Evolutionary conservation across 2,113 vertebrate genomes (phyloP), one percentile per base, ranked within the genome.

Genomic region (Urocolius indicus): DNA sequence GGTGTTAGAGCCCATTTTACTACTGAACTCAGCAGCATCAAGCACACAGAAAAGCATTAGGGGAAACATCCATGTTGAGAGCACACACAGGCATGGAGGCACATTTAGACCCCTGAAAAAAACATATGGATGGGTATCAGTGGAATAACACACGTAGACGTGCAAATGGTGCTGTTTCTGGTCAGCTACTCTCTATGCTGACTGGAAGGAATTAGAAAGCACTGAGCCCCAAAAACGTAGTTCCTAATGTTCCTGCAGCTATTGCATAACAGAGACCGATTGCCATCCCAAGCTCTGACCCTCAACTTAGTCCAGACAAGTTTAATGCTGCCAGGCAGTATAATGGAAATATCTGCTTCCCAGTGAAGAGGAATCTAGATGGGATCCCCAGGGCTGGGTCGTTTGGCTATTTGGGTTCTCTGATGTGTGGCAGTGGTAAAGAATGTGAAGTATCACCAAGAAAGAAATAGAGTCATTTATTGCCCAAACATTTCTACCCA

Each of bases 231-330:
- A 82, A 86, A 87, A 95, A 84, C 46, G 68, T 89, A 89, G 84
- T 1, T 93, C 87, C 68, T 95, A 79, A 95, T 79, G 69, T 73
- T 88, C 71, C 84, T 95, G 91, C 84, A 85, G 94, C 75, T 79
- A 93, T 95, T 96, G 95, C 95, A 63, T 95, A 94, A 95, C 5
- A 1, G 30, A 77, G 87, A 87, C 83, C 6, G 3, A 71, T 77
- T 66, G 81, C 92, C 1, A 3, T 61, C 87, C 88, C 36, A 10
- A 88, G 74, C 73, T 72, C 79, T 89, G 79, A 89, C 79, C 80
- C 94, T 76, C 77, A 89, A 81, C 89, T 97, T 90, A 68, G 69
- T 95, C 92, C 62, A 94, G 57, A 81, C 63, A 93, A 95, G 71
- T 97, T 96, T 63, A 95, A 80, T 66, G 75, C 65, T 86, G 36